A percentile compares a stretch with the other conserved stretches of the same genome.
Conservation (phyloP, 1,140 invertebrate species). For the Camponotus pennsylvanicus region DNA sequence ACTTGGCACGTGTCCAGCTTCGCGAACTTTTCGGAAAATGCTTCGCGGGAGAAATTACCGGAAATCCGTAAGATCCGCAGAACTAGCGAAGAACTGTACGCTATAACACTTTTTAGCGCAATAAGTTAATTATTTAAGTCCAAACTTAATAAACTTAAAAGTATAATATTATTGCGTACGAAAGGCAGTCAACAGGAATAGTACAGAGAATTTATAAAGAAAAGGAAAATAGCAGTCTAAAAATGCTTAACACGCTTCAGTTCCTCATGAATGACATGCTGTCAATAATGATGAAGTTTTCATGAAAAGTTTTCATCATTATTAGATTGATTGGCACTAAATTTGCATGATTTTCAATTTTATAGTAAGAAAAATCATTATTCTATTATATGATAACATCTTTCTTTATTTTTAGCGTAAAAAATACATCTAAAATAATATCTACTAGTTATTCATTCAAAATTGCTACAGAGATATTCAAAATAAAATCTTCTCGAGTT, state of each 20-base stretch:
- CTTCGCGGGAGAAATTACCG: conserved; percentile 20
- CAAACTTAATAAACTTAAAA: not conserved
- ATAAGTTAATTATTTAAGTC: not conserved
- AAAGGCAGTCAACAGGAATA: not conserved
- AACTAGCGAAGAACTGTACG: not conserved
- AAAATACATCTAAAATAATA: not conserved
- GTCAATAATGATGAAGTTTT: not conserved
- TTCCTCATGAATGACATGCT: not conserved
- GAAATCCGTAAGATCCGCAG: not conserved
- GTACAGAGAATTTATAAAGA: not conserved
- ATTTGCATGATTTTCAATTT: conserved; percentile 9
- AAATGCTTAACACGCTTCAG: not conserved
- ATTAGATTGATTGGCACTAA: not conserved
- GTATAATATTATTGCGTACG: not conserved
- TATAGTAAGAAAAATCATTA: not conserved
- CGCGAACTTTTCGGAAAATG: not conserved
- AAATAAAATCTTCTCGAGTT: not conserved
- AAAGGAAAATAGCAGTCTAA: not conserved
- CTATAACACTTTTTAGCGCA: not conserved
- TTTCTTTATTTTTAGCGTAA: not conserved
- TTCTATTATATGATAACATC: not conserved
- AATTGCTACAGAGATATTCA: not conserved
- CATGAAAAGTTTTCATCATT: not conserved
- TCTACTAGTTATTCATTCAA: not conserved
- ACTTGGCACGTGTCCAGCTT: conserved; percentile 66